A percentile compares a stretch with the other conserved stretches of the same genome.
These are phyloP conservation scores for Trigoniulus corallinus DNA, from an alignment of 1,140 invertebrate genomes.

Conservation along the genomic window DNA sequence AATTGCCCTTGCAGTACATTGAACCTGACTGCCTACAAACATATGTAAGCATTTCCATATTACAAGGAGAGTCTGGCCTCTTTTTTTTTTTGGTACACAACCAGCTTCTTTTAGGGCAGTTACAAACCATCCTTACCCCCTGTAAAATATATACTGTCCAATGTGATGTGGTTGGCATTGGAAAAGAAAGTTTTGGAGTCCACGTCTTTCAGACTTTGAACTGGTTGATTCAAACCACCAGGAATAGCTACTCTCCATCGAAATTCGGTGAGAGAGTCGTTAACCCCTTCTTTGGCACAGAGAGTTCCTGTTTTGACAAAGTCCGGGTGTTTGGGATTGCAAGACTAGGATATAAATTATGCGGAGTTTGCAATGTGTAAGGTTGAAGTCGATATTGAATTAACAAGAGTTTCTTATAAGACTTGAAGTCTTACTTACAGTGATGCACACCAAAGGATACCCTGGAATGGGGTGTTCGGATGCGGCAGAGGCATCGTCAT, in stretches of 20 bases:
- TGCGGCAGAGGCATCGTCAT: conserved; percentile 17
- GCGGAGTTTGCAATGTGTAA: not conserved
- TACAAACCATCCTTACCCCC: conserved; percentile 18
- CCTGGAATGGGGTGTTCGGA: conserved; percentile 19
- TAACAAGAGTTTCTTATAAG: no score
- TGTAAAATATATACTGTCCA: conserved; percentile 29
- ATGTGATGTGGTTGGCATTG: conserved; percentile 20
- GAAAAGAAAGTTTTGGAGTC: conserved; percentile 26
- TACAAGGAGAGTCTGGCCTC: no score
- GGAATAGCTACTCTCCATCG: conserved; percentile 26
- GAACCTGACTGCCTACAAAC: conserved; percentile 24
- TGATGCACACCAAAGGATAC: conserved; percentile 28
- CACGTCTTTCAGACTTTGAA: conserved; percentile 20
- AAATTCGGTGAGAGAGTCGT: conserved; percentile 24
- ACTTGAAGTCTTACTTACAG: conserved; percentile 20
- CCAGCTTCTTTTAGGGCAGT: no score
- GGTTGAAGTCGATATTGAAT: no score
- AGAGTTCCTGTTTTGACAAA: conserved; percentile 19
- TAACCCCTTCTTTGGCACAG: conserved; percentile 23
- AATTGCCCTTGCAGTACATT: conserved; percentile 26
- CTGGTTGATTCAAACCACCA: conserved; percentile 18
- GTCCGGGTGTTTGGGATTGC: conserved; percentile 27
- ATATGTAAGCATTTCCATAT: no score
- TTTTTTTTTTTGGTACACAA: no score
- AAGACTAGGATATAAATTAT: conserved; percentile 19